Evolutionary conservation across 2,888 invertebrate genomes (phyloP).

Genomic region (Sabellastarte sp.): DNA sequence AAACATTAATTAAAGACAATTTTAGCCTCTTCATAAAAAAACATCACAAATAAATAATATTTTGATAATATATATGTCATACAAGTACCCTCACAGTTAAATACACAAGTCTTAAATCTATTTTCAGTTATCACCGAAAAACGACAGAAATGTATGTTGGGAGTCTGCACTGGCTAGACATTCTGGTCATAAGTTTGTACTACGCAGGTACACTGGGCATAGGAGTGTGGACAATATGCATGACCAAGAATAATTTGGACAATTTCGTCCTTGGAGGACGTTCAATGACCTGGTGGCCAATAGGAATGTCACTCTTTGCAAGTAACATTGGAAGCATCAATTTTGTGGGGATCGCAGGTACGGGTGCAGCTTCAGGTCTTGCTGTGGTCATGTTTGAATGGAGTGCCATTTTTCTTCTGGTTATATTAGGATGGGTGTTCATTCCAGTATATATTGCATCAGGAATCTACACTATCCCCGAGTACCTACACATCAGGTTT

Average conservation of each 20-base stretch:
- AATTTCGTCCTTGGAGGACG: conserved; percentile 18
- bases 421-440: conserved; percentile 61
- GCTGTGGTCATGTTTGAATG: conserved; percentile 28
- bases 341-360: conserved; percentile 22
- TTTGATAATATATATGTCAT: no score
- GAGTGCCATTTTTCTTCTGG: conserved; percentile 54
- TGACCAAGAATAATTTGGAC: neutral
- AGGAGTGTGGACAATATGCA: neutral
- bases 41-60: no score
- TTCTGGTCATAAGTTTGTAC: neutral
- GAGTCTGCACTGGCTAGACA: neutral
- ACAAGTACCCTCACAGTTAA: no score
- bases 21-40: no score
- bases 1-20: no score
- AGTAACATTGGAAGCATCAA: conserved; percentile 24
- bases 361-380: conserved; percentile 20
- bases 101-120: no score
- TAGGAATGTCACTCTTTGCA: conserved; percentile 25
- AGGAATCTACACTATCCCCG: conserved; percentile 36
- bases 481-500: conserved; percentile 22
- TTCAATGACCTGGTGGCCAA: conserved; percentile 25
- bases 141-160: no score
- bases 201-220: neutral
- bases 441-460: conserved; percentile 62
- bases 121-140: no score